Conservation (phyloP, 2,888 invertebrate genomes). For the Clitarchus hookeri region DNA sequence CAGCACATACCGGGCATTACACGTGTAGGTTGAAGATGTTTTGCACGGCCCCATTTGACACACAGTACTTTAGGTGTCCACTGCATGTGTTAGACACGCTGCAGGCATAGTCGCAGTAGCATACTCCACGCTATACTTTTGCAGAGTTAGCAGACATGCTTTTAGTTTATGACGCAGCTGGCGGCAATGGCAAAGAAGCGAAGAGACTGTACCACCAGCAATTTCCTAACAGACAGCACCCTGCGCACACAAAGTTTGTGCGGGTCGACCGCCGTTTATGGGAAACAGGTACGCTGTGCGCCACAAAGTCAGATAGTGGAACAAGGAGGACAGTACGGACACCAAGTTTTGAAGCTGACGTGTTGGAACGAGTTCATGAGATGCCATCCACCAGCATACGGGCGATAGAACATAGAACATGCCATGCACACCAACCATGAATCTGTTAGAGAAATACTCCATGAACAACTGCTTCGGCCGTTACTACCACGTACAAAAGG, state of each 20-base stretch:
- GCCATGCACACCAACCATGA: neutral
- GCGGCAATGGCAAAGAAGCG: neutral
- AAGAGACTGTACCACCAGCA: neutral
- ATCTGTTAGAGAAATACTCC: neutral
- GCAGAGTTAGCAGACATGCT: neutral
- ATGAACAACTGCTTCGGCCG: neutral
- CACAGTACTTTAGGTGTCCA: too few relatives aligned
- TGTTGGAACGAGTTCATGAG: neutral
- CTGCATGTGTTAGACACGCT: too few relatives aligned
- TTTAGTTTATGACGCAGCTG: neutral
- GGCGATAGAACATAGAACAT: neutral
- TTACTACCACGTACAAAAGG: neutral
- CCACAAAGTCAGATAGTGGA: neutral
- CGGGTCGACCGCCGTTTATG: neutral
- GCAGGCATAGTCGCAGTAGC: neutral
- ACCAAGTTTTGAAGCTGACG: neutral
- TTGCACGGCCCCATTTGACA: too few relatives aligned
- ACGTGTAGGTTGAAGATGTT: too few relatives aligned
- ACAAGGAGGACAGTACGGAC: neutral
- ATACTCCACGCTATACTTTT: neutral
- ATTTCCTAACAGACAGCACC: neutral
- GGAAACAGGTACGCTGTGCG: neutral
- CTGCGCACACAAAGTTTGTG: neutral
- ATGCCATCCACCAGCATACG: neutral
- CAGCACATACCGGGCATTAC: too few relatives aligned